phyloP scores from a whole-genome alignment of 2,113 vertebrate species.

The Neogobius melanostomus region DNA sequence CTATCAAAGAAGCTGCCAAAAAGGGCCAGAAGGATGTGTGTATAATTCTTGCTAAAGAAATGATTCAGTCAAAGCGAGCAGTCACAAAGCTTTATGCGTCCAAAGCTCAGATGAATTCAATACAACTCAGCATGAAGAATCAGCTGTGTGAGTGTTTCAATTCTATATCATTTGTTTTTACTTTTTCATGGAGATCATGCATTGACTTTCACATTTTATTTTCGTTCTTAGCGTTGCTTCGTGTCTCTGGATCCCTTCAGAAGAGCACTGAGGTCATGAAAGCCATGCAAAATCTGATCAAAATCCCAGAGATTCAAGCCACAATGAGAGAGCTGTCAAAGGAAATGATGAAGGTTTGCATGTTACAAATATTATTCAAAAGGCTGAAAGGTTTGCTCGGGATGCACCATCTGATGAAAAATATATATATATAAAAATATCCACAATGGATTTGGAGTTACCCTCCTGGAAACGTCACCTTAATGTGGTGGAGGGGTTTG shows the following conservation, averaged over 20 bases:
- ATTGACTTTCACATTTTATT: slow-evolving; percentile 1
- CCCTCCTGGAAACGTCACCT: too few species aligned
- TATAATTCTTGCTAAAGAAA: slow-evolving; percentile 90
- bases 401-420: neutral
- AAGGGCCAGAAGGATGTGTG: slow-evolving; percentile 95
- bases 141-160: slow-evolving; percentile 85
- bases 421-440: neutral
- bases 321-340: slow-evolving; percentile 96
- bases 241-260: slow-evolving; percentile 90
- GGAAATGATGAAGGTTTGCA: slow-evolving; percentile 97
- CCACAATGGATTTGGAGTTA: neutral
- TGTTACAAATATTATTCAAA: neutral
- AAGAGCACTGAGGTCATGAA: slow-evolving; percentile 99
- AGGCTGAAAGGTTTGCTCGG: neutral
- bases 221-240: slow-evolving; percentile 80
- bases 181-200: neutral
- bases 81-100: slow-evolving; percentile 92
- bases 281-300: slow-evolving; percentile 94
- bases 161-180: neutral
- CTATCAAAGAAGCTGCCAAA: slow-evolving; percentile 94
- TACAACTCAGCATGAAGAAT: slow-evolving; percentile 97
- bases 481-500: too few species aligned
- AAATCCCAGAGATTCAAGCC: slow-evolving; percentile 96
- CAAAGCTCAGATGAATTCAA: slow-evolving; percentile 98
- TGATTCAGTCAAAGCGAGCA: slow-evolving; percentile 88